Conservation (phyloP, 2,888 invertebrate species). For the Apamea anceps region DNA sequence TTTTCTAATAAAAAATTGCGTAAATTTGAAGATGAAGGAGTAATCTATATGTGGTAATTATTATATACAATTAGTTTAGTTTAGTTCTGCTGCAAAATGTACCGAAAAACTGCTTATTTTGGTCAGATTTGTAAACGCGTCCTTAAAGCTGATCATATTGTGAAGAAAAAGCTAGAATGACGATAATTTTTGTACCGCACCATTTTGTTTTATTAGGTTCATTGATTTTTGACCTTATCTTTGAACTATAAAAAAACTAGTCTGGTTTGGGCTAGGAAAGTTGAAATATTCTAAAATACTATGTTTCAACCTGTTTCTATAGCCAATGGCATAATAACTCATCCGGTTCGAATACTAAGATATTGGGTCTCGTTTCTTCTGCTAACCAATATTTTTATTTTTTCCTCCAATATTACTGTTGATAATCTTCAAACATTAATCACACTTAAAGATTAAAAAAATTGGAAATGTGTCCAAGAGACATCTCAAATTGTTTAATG, state of each 20-base stretch:
- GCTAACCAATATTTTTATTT: constrained; percentile 16
- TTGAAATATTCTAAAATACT: background rate
- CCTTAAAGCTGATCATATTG: background rate
- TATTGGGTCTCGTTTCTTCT: constrained; percentile 3
- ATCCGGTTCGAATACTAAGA: background rate
- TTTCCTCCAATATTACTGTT: constrained; percentile 2
- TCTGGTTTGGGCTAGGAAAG: background rate
- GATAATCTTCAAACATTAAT: constrained; percentile 22
- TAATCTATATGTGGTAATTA: too few relatives aligned
- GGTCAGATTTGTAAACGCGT: too few relatives aligned
- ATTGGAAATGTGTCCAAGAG: background rate
- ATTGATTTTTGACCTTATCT: background rate
- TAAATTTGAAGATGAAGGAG: too few relatives aligned
- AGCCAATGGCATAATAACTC: constrained; percentile 10
- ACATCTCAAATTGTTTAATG: constrained; percentile 2
- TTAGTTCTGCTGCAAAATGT: too few relatives aligned
- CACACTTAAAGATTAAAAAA: background rate
- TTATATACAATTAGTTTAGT: too few relatives aligned
- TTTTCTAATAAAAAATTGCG: too few relatives aligned
- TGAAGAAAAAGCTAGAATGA: background rate
- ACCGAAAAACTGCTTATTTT: too few relatives aligned
- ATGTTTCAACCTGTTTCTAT: constrained; percentile 10
- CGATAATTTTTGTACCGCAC: background rate
- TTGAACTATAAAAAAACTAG: background rate
- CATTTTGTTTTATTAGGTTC: background rate